Percentiles rank a stretch among this genome's conserved stretches.
Evolutionary conservation across 2,888 invertebrate species (phyloP).

Genomic region (Eumerus sabulonum): DNA sequence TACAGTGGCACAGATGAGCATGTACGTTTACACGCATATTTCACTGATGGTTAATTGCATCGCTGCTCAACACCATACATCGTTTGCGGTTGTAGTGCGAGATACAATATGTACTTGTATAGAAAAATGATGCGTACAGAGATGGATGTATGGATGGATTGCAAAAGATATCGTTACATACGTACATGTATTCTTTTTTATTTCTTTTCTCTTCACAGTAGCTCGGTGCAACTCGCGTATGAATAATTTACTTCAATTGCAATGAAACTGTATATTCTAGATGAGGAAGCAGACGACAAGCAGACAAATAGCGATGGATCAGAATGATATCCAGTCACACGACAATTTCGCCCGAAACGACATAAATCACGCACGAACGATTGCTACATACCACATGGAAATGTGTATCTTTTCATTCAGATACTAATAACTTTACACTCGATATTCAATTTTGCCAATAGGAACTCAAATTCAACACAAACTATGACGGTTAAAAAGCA

Average conservation of each 20-base stretch:
- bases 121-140: too few relatives aligned
- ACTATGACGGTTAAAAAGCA: not conserved
- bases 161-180: not conserved
- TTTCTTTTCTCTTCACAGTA: constrained; percentile 16
- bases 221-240: constrained; percentile 7
- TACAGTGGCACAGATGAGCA: too few relatives aligned
- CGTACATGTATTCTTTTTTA: constrained; percentile 3
- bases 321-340: constrained; percentile 50
- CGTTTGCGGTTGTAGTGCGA: constrained; percentile 12
- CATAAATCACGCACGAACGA: too few relatives aligned
- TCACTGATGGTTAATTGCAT: constrained; percentile 48
- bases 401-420: constrained; percentile 32
- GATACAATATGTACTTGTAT: too few relatives aligned
- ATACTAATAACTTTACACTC: not conserved
- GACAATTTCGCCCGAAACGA: constrained; percentile 29
- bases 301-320: constrained; percentile 35
- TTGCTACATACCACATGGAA: constrained; percentile 14
- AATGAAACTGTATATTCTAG: constrained; percentile 32
- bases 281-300: constrained; percentile 42
- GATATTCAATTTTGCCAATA: too few relatives aligned
- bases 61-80: constrained; percentile 48
- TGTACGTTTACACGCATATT: constrained; percentile 44
- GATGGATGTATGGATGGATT: too few relatives aligned
- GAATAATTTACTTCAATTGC: constrained; percentile 27
- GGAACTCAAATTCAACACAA: too few relatives aligned